Conservation (phyloP, 2,113 vertebrate genomes). For the Colossoma macropomum region DNA sequence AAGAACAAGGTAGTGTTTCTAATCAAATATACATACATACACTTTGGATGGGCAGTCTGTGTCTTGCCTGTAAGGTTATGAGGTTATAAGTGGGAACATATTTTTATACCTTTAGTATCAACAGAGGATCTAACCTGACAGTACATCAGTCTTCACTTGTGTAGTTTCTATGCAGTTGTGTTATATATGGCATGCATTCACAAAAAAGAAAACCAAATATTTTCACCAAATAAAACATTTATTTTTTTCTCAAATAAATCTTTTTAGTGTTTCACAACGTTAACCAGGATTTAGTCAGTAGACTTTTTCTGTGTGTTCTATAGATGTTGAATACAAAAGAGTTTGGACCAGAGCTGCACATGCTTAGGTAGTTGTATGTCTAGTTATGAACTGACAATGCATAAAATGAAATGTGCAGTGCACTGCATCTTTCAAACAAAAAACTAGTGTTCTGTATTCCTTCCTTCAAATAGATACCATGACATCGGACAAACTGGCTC, state of each 20-base stretch:
- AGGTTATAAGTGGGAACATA: background rate
- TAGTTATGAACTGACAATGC: background rate
- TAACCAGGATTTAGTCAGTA: slow-evolving; percentile 13
- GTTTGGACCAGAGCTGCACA: slow-evolving; percentile 11
- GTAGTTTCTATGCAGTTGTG: background rate
- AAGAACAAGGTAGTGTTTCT: too few species aligned
- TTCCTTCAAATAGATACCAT: slow-evolving; percentile 19
- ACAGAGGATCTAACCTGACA: background rate
- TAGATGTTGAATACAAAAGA: slow-evolving; percentile 1
- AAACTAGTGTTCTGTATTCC: background rate
- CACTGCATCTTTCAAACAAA: slow-evolving; percentile 15
- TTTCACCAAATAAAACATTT: background rate
- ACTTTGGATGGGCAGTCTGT: too few species aligned
- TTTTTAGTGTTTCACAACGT: background rate
- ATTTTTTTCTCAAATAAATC: background rate
- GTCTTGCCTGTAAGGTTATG: too few species aligned
- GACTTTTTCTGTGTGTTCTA: background rate
- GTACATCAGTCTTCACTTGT: background rate
- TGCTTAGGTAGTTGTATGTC: background rate
- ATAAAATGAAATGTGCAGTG: slow-evolving; percentile 20
- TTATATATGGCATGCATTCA: background rate
- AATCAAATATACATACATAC: too few species aligned
- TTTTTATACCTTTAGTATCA: background rate
- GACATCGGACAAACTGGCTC: background rate
- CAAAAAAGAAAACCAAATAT: background rate